Percentiles rank a stretch among this genome's conserved stretches.
Evolutionary conservation across 2,888 invertebrate species (phyloP).

Genomic region (Meiosimyza decipiens): DNA sequence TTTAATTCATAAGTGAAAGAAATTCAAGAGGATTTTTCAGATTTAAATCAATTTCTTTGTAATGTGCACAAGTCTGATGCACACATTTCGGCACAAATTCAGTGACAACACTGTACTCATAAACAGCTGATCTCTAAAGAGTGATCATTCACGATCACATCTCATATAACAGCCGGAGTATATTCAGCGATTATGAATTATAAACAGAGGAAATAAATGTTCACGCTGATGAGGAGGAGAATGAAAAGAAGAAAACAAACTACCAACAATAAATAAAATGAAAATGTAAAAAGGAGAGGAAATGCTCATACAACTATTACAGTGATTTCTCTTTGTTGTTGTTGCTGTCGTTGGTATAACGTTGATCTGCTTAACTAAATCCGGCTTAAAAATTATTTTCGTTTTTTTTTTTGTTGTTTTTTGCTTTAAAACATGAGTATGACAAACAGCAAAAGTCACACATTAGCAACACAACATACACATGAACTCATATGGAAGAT

Average conservation of each 20-base stretch:
- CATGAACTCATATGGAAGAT: background rate
- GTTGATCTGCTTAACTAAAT: constrained; percentile 67
- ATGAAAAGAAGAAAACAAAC: constrained; percentile 24
- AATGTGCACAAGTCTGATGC: too few species aligned
- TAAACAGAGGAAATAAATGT: constrained; percentile 60
- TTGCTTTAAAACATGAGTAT: constrained; percentile 40
- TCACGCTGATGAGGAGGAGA: constrained; percentile 20
- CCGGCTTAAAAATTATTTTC: constrained; percentile 61
- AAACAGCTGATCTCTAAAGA: constrained; percentile 24
- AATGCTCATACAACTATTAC: constrained; percentile 41
- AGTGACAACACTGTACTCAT: background rate
- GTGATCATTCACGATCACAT: constrained; percentile 34
- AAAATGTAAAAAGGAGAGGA: constrained; percentile 40
- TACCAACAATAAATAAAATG: constrained; percentile 8
- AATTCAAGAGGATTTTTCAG: too few species aligned
- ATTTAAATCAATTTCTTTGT: too few species aligned
- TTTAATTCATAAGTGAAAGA: too few species aligned
- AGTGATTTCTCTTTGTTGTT: constrained; percentile 30
- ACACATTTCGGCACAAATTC: too few species aligned
- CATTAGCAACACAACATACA: constrained; percentile 53
- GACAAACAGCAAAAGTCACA: constrained; percentile 58
- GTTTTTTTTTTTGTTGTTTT: constrained; percentile 39
- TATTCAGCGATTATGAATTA: constrained; percentile 62
- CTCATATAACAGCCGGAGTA: constrained; percentile 43
- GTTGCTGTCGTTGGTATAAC: constrained; percentile 30